These are phyloP conservation scores for Leucoraja ocellata DNA, from an alignment of 2,797 vertebrate genomes.

Conservation along the genomic window DNA sequence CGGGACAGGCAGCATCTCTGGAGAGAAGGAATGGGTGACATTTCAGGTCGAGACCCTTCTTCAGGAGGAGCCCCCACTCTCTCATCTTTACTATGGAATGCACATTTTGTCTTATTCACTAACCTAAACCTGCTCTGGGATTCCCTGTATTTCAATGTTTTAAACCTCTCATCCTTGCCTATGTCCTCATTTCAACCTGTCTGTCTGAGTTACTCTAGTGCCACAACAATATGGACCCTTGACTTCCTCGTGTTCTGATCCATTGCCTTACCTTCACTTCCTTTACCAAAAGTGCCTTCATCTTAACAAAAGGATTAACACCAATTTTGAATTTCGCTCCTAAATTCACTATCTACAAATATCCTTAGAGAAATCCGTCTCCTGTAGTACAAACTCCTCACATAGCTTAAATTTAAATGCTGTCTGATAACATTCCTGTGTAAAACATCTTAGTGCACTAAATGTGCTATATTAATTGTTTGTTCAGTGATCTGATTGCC, in stretches of 20 bases:
- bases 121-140: background rate
- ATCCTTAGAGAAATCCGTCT: background rate
- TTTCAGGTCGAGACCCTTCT: no score
- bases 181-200: background rate
- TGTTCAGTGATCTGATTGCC: background rate
- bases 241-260: background rate
- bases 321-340: background rate
- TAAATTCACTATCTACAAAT: background rate
- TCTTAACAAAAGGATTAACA: no score
- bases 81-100: no score
- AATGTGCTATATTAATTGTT: background rate
- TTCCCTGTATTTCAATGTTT: background rate
- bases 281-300: background rate
- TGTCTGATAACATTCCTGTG: background rate
- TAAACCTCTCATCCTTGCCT: background rate
- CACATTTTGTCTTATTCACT: background rate
- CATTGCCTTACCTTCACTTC: background rate
- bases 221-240: no score
- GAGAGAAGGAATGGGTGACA: no score
- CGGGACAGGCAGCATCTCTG: no score
- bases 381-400: background rate
- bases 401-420: background rate
- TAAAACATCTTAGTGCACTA: background rate
- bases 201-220: background rate
- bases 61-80: no score